phyloP scores from a whole-genome alignment of 92 coral and sea anemone genomes.

The Phymanthus crucifer region DNA sequence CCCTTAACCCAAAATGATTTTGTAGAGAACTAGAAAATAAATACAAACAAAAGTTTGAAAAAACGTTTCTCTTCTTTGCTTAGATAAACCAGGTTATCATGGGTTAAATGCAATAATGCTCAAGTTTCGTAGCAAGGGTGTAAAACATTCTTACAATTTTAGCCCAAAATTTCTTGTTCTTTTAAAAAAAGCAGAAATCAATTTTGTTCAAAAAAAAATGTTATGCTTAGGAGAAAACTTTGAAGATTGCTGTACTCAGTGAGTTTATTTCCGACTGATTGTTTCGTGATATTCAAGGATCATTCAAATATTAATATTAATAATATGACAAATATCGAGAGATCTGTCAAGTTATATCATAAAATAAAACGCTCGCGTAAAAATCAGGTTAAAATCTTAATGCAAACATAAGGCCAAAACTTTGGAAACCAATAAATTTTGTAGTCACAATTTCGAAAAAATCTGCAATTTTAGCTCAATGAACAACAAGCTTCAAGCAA shows the following conservation, averaged over 20 bases:
- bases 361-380: not conserved
- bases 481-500: not conserved
- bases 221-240: not conserved
- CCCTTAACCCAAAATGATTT: too few relatives aligned
- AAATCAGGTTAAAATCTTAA: not conserved
- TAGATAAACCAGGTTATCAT: too few relatives aligned
- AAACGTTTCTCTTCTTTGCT: too few relatives aligned
- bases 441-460: not conserved
- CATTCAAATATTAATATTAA: slow-evolving; percentile 1
- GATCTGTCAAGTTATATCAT: not conserved
- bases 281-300: not conserved
- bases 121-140: too few relatives aligned
- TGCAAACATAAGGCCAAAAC: not conserved
- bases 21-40: too few relatives aligned
- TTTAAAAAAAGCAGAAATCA: too few relatives aligned
- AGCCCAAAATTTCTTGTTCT: too few relatives aligned
- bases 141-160: too few relatives aligned
- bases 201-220: not conserved
- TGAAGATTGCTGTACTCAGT: not conserved
- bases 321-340: not conserved
- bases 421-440: not conserved
- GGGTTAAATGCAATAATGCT: too few relatives aligned
- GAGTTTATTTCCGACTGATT: not conserved
- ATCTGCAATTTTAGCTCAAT: not conserved
- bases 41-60: too few relatives aligned